Percentiles rank a stretch among this genome's conserved stretches.
Evolutionary conservation across 1,140 invertebrate genomes (phyloP).

Genomic region (Orchesella cincta): DNA sequence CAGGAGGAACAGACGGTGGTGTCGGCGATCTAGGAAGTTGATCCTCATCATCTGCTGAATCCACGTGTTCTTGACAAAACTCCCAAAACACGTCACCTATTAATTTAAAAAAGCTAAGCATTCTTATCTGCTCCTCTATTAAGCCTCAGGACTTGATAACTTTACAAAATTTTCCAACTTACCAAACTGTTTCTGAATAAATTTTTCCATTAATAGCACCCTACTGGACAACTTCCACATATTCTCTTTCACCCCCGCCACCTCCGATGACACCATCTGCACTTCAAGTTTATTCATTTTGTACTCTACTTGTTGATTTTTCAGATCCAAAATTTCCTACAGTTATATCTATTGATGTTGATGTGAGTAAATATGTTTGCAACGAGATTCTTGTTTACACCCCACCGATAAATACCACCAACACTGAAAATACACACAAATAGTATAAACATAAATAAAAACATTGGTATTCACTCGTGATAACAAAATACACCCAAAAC

Average conservation of each 20-base stretch:
- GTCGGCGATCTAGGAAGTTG: background rate
- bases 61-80: conserved; percentile 32
- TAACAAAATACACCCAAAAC: no score
- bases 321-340: background rate
- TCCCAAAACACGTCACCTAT: conserved; percentile 37
- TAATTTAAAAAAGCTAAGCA: no score
- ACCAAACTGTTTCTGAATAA: conserved; percentile 43
- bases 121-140: no score
- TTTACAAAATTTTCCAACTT: conserved; percentile 23
- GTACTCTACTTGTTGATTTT: no score
- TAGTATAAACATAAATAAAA: no score
- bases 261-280: background rate
- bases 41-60: background rate
- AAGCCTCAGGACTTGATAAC: no score
- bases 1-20: background rate
- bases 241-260: conserved; percentile 1
- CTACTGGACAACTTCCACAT: conserved; percentile 28
- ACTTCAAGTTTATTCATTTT: background rate
- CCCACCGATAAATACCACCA: no score
- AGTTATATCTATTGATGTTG: background rate
- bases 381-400: no score
- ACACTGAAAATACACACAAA: no score
- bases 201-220: conserved; percentile 35
- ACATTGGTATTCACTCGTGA: no score
- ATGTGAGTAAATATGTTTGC: no score